These are phyloP conservation scores for Sciaenops ocellatus DNA, from an alignment of 2,797 vertebrate species.

Conservation along the genomic window DNA sequence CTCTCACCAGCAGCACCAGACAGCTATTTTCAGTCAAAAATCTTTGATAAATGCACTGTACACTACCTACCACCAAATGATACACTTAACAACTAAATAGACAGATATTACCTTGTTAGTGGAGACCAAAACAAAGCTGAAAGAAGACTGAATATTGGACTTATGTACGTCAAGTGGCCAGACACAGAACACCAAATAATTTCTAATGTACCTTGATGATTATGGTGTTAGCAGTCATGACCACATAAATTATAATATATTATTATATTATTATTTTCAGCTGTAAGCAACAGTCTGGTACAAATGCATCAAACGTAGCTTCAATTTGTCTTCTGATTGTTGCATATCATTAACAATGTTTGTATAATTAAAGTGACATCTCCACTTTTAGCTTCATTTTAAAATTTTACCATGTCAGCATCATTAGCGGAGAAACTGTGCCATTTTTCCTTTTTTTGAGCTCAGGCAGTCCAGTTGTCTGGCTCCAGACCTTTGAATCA, in stretches of 20 bases:
- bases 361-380: not conserved
- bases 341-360: not conserved
- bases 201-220: too few species aligned
- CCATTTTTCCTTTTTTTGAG: not conserved
- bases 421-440: not conserved
- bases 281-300: not conserved
- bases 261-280: not conserved
- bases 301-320: not conserved
- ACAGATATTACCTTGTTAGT: too few species aligned
- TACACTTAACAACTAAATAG: not conserved
- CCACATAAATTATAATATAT: too few species aligned
- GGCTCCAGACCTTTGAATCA: too few species aligned
- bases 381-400: not conserved
- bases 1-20: too few species aligned
- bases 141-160: not conserved
- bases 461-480: too few species aligned
- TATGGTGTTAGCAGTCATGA: too few species aligned
- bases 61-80: too few species aligned
- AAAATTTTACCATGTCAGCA: not conserved
- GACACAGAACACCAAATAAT: too few species aligned
- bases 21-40: too few species aligned
- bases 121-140: not conserved
- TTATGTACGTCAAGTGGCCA: too few species aligned
- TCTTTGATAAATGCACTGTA: too few species aligned
- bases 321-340: not conserved